Base-by-base conservation (phyloP, 2,888 invertebrate species). In the Teleiodes luculella region DNA sequence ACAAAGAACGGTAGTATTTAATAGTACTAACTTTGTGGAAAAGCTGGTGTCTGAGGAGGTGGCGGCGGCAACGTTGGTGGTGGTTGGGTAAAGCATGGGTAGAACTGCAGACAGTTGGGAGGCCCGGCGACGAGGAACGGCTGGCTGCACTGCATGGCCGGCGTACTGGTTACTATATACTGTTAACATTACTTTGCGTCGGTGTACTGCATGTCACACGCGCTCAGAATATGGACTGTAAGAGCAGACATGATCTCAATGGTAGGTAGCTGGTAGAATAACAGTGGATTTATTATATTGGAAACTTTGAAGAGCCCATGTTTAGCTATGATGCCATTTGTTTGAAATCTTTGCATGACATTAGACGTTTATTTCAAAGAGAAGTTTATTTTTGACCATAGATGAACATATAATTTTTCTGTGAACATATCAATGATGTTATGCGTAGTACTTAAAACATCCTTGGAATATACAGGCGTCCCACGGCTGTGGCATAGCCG, bases 111-210 rank as follows among this genome's bases (percentile, higher is more conserved):
- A 28, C 8, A 8, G 28, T 30, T 2, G 20, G 35, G 48, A 35
- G 58, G 56, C 45, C 64, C 58, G 46, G 57, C 51, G 49, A 59
- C 60, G 58, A 55, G 66, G 46, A 61, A 60, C 43, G 73, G 66
- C 56, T 65, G 70, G 63, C 64, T 72, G 63, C 58, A 78, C 70
- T 84, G 81, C 86, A 86, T 86, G 62, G 55, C 63, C 65, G 63
- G 43, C 41, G 24, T 24, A 24, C 24, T 24, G n/a, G n/a, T n/a
- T n/a, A n/a, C 24, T 24, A 6, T 24, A 4, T n/a, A 4, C 24
- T 24, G 24, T 24, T 24, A 4, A 4, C 24, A 24, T 24, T 4
- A 24, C 24, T 24, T 24, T 4, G 24, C 24, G 24, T 24, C 24
- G 24, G 3, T 24, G 24, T 33, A 33, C n/a, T 33, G n/a, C 33